phyloP scores from a whole-genome alignment of 1,140 invertebrate species.

The Batillaria attramentaria region DNA sequence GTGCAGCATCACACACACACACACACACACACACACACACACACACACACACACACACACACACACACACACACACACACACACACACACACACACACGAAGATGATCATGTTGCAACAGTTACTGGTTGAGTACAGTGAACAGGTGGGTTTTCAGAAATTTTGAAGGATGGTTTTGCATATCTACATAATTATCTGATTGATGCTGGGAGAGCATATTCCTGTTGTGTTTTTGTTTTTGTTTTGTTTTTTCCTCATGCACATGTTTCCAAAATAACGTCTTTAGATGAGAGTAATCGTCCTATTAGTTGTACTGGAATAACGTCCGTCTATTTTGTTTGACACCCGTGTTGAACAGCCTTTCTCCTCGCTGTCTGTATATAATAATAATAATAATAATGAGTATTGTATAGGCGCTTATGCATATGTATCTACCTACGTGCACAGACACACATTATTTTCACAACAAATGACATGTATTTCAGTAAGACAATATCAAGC shows the following conservation, averaged over 20 bases:
- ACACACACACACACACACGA: not conserved
- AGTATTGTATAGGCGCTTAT: no score
- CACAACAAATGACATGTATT: not conserved
- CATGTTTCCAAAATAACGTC: not conserved
- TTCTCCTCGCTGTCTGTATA: no score
- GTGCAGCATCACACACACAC: slow-evolving; percentile 11
- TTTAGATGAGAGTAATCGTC: not conserved
- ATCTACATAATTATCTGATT: not conserved
- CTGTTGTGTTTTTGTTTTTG: not conserved
- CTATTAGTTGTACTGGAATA: not conserved
- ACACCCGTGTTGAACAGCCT: no score
- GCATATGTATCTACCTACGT: no score
- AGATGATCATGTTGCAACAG: not conserved
- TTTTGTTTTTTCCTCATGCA: no score
- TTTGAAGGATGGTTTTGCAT: not conserved
- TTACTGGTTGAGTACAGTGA: no score
- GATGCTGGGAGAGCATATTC: no score
- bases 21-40: slow-evolving; percentile 13
- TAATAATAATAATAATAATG: no score
- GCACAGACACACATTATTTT: no score
- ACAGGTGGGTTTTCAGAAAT: no score
- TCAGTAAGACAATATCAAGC: not conserved
- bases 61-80: not conserved
- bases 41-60: not conserved
- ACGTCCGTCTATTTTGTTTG: no score